Base-by-base conservation (phyloP, 2,797 vertebrate species). In the Bryconaethiops microstoma region DNA sequence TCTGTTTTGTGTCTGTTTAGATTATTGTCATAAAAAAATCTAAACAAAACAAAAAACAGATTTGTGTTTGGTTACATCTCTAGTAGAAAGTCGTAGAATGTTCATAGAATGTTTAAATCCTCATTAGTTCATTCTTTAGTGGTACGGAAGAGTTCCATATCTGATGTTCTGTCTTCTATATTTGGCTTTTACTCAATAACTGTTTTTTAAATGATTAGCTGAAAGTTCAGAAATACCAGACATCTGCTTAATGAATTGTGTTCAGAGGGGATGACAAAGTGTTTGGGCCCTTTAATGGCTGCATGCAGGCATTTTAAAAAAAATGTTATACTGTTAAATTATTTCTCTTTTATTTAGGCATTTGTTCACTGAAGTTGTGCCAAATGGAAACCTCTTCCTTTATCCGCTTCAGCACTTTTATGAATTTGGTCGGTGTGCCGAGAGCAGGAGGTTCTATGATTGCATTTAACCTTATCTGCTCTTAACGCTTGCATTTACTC, bases 401-500 rank as follows among this genome's bases (percentile, higher is more conserved):
- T 25, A 64, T 64, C n/a, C 35, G 9, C 54, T 77, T 54, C 35
- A 16, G n/a, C 62, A 52, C 63, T 67, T 45, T 83, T 52, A 59
- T 35, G 74, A 50, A 74, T 80, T 4, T 77, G 74, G 72, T 80
- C 16, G 76, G 5, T 48, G 55, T 76, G 45, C 21, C 39, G 65
- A 52, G 42, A 68, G 71, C 60, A 48, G 29, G 79, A 63, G 16
- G 19, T 23, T 75, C 71, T 77, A 40, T 57, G 70, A 39, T 68
- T 13, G 62, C 7, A 48, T 82, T 40, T 78, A 25, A 19, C 45
- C 74, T 65, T 5, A 42, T 63, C 65, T 21, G 8, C 29, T 74
- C 19, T 63, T 63, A 63, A 70, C 72, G 57, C 4, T 80, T 54
- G 3, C 39, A 67, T 78, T 62, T 70, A 57, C 1, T 13, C 25